phyloP scores from a whole-genome alignment of 2,888 invertebrate genomes.

The Pteria penguin region DNA sequence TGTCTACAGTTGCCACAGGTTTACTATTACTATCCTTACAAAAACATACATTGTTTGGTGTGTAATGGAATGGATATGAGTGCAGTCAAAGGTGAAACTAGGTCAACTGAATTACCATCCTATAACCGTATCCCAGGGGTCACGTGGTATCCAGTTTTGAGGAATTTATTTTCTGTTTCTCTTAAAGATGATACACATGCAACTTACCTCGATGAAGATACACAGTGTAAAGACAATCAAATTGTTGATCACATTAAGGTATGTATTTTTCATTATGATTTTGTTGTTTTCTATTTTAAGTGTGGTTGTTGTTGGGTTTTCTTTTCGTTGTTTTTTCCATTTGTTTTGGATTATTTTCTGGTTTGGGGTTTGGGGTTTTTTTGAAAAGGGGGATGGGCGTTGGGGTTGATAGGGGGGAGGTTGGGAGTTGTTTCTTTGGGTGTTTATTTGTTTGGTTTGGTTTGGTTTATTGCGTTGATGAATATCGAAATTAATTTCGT shows the following conservation, averaged over 20 bases:
- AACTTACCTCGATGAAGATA: too few relatives aligned
- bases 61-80: background rate
- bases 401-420: too few relatives aligned
- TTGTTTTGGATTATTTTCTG: too few relatives aligned
- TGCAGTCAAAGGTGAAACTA: background rate
- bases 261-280: background rate
- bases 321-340: background rate
- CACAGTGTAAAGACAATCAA: background rate
- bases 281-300: background rate
- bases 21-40: background rate
- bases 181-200: background rate
- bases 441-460: too few relatives aligned
- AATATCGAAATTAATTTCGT: too few relatives aligned
- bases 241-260: background rate
- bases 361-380: too few relatives aligned
- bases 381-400: too few relatives aligned
- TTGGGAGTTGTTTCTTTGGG: too few relatives aligned
- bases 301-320: too few relatives aligned
- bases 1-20: background rate
- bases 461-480: too few relatives aligned
- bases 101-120: background rate
- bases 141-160: background rate
- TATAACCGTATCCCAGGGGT: background rate
- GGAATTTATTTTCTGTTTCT: background rate
- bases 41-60: background rate